These are phyloP conservation scores for Echiichthys vipera DNA, from an alignment of 2,797 vertebrate species.

Conservation along the genomic window DNA sequence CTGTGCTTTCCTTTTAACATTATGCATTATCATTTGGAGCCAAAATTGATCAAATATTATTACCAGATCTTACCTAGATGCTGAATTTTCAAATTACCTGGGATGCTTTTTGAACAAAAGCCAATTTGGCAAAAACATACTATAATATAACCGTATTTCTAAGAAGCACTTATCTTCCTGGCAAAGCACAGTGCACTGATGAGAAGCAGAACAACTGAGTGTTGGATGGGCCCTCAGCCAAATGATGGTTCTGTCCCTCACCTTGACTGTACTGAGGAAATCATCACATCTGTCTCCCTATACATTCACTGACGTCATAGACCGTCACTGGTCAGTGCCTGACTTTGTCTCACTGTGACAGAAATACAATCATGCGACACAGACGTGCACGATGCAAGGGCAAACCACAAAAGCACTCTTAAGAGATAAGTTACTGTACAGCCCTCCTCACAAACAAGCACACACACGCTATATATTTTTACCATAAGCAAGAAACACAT, in stretches of 20 bases:
- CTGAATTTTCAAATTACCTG: background rate
- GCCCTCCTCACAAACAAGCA: slow-evolving; percentile 4
- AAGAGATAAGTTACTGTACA: slow-evolving; percentile 37
- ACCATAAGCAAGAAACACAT: slow-evolving; percentile 10
- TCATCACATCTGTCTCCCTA: slow-evolving; percentile 68
- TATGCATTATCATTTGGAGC: background rate
- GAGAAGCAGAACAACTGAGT: slow-evolving; percentile 63
- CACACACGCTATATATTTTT: slow-evolving; percentile 3
- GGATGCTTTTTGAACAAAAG: slow-evolving; percentile 34
- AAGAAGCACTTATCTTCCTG: slow-evolving; percentile 53
- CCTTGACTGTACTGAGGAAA: slow-evolving; percentile 69
- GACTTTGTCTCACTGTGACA: slow-evolving; percentile 42
- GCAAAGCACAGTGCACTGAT: slow-evolving; percentile 43
- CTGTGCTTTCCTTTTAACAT: background rate
- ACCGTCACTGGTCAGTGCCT: slow-evolving; percentile 33
- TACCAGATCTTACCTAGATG: slow-evolving; percentile 3
- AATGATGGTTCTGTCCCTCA: slow-evolving; percentile 75
- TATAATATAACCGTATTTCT: slow-evolving; percentile 41
- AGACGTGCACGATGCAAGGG: slow-evolving; percentile 36
- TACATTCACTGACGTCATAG: slow-evolving; percentile 49
- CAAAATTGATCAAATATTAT: slow-evolving; percentile 14
- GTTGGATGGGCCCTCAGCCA: slow-evolving; percentile 64
- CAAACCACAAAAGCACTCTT: slow-evolving; percentile 52
- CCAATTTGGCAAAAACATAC: slow-evolving; percentile 47
- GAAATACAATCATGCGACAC: slow-evolving; percentile 41